Evolutionary conservation across 1,140 invertebrate species (phyloP).

Genomic region (Drosophila orena): DNA sequence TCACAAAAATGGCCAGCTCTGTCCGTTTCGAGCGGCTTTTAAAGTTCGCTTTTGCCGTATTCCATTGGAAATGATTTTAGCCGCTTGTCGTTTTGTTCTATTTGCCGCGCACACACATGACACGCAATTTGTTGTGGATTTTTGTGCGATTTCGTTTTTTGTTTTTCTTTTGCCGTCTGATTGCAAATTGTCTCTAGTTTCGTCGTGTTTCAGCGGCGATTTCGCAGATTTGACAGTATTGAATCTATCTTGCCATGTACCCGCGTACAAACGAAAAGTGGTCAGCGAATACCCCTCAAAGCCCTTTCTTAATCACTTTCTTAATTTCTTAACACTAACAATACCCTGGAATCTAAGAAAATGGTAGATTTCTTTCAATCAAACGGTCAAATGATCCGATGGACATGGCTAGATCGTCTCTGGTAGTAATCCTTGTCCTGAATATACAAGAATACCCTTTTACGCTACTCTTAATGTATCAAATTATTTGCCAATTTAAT

Average conservation of each 20-base stretch:
- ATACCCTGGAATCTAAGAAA: no score
- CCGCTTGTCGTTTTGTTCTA: constrained; percentile 63
- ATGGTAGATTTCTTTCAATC: no score
- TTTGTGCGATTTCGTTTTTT: constrained; percentile 56
- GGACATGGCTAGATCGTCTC: no score
- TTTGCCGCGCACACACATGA: constrained; percentile 48
- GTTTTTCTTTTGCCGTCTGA: constrained; percentile 70
- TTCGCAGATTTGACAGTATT: no score
- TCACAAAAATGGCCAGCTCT: constrained; percentile 68
- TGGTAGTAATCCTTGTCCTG: no score
- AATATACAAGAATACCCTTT: no score
- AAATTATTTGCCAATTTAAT: no score
- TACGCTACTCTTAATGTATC: no score
- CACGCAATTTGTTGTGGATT: constrained; percentile 74
- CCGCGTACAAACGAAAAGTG: constrained; percentile 8
- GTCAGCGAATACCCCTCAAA: constrained; percentile 4
- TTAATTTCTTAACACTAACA: not conserved
- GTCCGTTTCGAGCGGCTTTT: constrained; percentile 70
- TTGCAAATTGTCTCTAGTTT: constrained; percentile 81
- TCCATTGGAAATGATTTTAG: constrained; percentile 49
- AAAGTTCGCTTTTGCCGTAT: constrained; percentile 70
- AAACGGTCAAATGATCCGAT: no score
- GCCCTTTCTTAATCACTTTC: constrained; percentile 11
- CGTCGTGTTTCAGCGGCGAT: no score
- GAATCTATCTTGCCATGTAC: constrained; percentile 50